Evolutionary conservation across 1,140 invertebrate species (phyloP).

Genomic region (Conopomorpha cramerella): DNA sequence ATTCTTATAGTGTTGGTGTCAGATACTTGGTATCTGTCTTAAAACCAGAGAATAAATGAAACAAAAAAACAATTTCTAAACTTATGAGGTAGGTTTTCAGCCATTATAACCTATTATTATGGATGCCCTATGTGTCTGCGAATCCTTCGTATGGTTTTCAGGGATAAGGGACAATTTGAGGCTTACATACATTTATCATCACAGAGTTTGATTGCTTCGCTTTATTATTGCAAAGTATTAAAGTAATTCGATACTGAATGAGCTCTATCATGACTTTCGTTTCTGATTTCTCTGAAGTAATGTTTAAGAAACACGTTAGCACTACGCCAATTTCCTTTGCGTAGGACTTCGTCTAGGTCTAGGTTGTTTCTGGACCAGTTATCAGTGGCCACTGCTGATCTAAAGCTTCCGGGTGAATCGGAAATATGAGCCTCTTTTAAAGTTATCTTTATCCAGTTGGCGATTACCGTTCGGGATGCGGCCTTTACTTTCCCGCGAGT

Average conservation of each 20-base stretch:
- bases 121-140: too few relatives aligned
- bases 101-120: too few relatives aligned
- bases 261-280: neutral
- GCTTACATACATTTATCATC: too few relatives aligned
- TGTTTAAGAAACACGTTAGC: slow-evolving; percentile 14
- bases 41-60: too few relatives aligned
- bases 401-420: neutral
- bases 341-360: neutral
- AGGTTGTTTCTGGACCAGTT: neutral
- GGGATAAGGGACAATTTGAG: too few relatives aligned
- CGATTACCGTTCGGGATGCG: neutral
- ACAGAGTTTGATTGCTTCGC: too few relatives aligned
- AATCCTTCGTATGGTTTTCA: too few relatives aligned
- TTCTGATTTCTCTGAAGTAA: slow-evolving; percentile 12
- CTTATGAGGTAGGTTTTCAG: too few relatives aligned
- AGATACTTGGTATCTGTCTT: too few relatives aligned
- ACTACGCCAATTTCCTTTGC: slow-evolving; percentile 17
- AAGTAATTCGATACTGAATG: slow-evolving; percentile 4
- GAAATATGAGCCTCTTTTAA: neutral
- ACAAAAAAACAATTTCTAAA: too few relatives aligned
- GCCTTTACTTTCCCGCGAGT: neutral
- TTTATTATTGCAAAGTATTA: neutral
- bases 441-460: neutral
- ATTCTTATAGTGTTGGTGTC: too few relatives aligned
- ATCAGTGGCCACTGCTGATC: neutral